Conservation (phyloP, 2,888 invertebrate genomes). For the Drosophila barbarae region DNA sequence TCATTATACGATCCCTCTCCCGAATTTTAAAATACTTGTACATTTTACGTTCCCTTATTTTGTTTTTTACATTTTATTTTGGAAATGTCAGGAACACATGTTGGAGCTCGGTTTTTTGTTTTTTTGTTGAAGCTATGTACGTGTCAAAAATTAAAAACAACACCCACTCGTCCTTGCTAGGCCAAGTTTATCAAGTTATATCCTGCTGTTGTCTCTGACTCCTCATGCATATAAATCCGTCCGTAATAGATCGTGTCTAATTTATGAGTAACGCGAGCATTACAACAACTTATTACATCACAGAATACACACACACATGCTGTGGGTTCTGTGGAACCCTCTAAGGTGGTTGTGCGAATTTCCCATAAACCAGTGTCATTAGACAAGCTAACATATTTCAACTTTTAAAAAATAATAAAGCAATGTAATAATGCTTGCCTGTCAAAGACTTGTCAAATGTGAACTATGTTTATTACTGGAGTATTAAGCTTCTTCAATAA, state of each 20-base stretch:
- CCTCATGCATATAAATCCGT: constrained; percentile 35
- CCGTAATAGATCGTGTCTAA: constrained; percentile 46
- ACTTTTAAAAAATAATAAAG: neutral
- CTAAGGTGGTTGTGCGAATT: neutral
- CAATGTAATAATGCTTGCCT: neutral
- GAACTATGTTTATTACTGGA: neutral
- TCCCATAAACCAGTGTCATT: neutral
- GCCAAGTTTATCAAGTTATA: constrained; percentile 23
- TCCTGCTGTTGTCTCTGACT: constrained; percentile 20
- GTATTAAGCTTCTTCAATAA: neutral
- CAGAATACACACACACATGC: constrained; percentile 12
- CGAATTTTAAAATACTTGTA: constrained; percentile 60
- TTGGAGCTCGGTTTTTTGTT: constrained; percentile 18
- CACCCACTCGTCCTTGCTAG: constrained; percentile 9
- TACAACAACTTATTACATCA: constrained; percentile 38
- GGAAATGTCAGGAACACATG: constrained; percentile 63
- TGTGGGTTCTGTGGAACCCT: constrained; percentile 13
- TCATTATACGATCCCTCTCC: constrained; percentile 54
- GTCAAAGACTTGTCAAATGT: neutral
- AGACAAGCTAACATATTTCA: neutral
- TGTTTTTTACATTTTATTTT: constrained; percentile 25
- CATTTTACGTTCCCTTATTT: constrained; percentile 26
- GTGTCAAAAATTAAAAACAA: constrained; percentile 69
- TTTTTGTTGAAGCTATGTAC: constrained; percentile 53
- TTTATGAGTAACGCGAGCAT: constrained; percentile 38